Percentiles rank a stretch among this genome's conserved stretches.
Conservation (phyloP, 2,888 invertebrate species). For the Schizaphis graminum region DNA sequence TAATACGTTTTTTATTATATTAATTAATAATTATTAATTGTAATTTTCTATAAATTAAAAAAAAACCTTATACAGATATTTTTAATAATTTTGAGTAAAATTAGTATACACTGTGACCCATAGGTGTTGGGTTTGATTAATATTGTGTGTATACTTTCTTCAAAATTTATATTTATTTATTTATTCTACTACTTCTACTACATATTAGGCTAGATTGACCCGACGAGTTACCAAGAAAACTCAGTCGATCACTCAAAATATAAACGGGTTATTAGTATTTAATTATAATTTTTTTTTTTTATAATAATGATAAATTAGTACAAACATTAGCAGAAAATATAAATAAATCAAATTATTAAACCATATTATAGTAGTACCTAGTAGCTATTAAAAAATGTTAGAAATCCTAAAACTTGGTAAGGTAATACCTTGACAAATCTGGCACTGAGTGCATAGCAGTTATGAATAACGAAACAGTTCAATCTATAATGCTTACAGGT, state of each 20-base stretch:
- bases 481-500: slow-evolving; percentile 39
- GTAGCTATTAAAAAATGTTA: too few species aligned
- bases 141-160: background rate
- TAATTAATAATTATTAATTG: background rate
- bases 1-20: background rate
- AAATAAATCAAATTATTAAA: too few species aligned
- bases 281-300: too few species aligned
- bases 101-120: background rate
- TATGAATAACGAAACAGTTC: background rate
- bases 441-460: background rate
- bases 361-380: too few species aligned
- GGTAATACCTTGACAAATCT: too few species aligned
- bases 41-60: background rate
- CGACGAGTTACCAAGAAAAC: too few species aligned
- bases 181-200: background rate
- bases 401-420: too few species aligned
- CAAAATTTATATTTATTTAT: background rate
- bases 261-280: too few species aligned
- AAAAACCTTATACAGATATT: background rate
- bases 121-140: background rate
- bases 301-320: too few species aligned
- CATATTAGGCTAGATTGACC: too few species aligned
- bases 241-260: too few species aligned
- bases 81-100: background rate
- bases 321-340: too few species aligned